Conservation (phyloP, 2,113 vertebrate genomes). For the Lamprologus callipterus region DNA sequence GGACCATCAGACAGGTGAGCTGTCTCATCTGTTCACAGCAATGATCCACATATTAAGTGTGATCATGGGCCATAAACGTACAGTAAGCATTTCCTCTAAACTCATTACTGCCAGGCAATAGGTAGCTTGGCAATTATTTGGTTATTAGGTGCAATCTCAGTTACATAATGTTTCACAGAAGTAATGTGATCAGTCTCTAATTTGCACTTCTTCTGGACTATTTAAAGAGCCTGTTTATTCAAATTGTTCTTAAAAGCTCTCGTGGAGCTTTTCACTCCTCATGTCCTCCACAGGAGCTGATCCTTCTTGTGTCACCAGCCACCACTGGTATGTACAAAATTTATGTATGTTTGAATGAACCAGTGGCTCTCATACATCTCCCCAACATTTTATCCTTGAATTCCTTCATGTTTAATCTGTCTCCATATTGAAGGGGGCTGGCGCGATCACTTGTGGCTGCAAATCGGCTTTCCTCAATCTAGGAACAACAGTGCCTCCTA, state of each 20-base stretch:
- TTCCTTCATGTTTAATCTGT: background rate
- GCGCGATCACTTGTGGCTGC: background rate
- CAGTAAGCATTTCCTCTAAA: background rate
- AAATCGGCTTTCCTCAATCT: background rate
- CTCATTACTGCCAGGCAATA: background rate
- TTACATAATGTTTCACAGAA: background rate
- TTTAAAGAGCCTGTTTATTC: background rate
- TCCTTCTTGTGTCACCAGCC: background rate
- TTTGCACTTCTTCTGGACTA: background rate
- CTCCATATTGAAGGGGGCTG: background rate
- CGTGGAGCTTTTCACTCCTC: background rate
- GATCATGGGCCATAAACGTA: background rate
- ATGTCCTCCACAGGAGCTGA: background rate
- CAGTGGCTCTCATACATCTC: background rate
- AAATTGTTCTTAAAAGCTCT: background rate
- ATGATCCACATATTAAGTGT: background rate
- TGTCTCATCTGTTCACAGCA: background rate
- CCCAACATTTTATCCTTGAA: background rate
- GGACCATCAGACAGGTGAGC: background rate
- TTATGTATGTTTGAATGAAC: background rate
- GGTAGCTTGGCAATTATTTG: background rate
- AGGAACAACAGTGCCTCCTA: slow-evolving; percentile 56
- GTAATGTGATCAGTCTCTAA: background rate
- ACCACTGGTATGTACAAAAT: background rate
- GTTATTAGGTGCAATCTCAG: background rate